Evolutionary conservation across 2,113 vertebrate species (phyloP), one percentile per base, ranked within the genome.

Genomic region (Tursiops truncatus): DNA sequence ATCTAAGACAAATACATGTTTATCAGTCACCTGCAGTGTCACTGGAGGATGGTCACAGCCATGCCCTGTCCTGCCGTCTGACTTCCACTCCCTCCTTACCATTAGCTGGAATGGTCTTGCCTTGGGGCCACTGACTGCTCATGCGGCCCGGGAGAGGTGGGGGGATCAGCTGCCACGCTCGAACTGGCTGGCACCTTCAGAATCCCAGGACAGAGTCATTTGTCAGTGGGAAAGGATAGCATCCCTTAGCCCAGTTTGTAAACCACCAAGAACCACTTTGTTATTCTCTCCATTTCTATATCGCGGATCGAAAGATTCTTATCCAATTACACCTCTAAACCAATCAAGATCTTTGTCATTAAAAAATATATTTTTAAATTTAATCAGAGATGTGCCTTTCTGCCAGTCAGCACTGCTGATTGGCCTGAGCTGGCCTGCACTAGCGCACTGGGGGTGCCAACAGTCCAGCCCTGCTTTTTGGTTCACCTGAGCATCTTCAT

Each of bases 211-310:
- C 28, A 47, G 2, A 53, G 20, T 70, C 7, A 53, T 17, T 41
- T 65, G n/a, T 85, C 15, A 44, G 47, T 28, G 8, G 63, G 77
- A 74, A 36, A 71, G 62, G 50, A 17, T 13, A 36, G 53, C 3
- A 23, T 26, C 15, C 36, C 41, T 21, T 28, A 73, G 33, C 23
- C 18, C 33, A 36, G 17, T n/a, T 56, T 58, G 20, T 89, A 68
- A 63, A 76, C 18, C 38, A 25, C 36, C 56, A 73, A 84, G 31
- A 53, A 56, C 53, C 14, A 20, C 21, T 36, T 36, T 13, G 71
- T 58, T 47, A 76, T 44, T 56, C n/a, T 91, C 26, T 83, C 53
- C 82, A 33, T 91, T 84, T 79, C n/a, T 91, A 50, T 56, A 26
- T 9, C 25, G 44, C 11, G 1, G 28, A 12, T 47, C 8, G 7